phyloP scores from a whole-genome alignment of 2,888 invertebrate genomes.

The Monopis laevigella region DNA sequence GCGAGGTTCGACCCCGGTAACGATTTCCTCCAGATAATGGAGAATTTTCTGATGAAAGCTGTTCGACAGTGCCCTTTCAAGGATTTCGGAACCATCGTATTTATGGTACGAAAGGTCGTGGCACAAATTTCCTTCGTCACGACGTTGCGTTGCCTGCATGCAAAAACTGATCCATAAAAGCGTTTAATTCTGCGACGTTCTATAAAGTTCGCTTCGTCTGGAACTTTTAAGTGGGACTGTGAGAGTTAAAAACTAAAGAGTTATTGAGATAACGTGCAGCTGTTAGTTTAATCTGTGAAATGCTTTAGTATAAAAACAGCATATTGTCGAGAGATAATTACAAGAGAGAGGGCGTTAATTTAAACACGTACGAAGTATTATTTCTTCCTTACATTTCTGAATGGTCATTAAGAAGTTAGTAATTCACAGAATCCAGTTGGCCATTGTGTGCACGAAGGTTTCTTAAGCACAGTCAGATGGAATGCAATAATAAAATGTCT shows the following conservation, averaged over 20 bases:
- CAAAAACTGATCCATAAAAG: conserved; percentile 35
- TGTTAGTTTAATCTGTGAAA: conserved; percentile 29
- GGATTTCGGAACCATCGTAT: conserved; percentile 53
- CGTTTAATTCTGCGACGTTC: no score
- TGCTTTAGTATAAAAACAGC: conserved; percentile 35
- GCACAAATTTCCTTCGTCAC: conserved; percentile 47
- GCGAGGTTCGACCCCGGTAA: conserved; percentile 56
- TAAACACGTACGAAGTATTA: conserved; percentile 48
- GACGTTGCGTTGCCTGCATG: conserved; percentile 39
- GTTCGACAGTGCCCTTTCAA: conserved; percentile 52
- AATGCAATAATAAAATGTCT: conserved; percentile 16
- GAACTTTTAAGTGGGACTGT: conserved; percentile 30
- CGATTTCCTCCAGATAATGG: conserved; percentile 65
- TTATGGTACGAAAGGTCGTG: conserved; percentile 47
- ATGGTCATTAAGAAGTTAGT: conserved; percentile 38
- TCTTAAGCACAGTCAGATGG: conserved; percentile 17
- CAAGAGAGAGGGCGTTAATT: conserved; percentile 37
- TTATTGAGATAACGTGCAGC: conserved; percentile 41
- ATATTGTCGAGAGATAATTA: conserved; percentile 41
- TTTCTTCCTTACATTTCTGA: conserved; percentile 40
- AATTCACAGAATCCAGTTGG: conserved; percentile 39
- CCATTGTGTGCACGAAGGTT: conserved; percentile 26
- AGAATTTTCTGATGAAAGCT: conserved; percentile 63
- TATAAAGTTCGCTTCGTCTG: conserved; percentile 24
- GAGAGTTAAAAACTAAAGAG: conserved; percentile 30